phyloP scores from a whole-genome alignment of 2,888 invertebrate species.

The Drosophila picticornis region DNA sequence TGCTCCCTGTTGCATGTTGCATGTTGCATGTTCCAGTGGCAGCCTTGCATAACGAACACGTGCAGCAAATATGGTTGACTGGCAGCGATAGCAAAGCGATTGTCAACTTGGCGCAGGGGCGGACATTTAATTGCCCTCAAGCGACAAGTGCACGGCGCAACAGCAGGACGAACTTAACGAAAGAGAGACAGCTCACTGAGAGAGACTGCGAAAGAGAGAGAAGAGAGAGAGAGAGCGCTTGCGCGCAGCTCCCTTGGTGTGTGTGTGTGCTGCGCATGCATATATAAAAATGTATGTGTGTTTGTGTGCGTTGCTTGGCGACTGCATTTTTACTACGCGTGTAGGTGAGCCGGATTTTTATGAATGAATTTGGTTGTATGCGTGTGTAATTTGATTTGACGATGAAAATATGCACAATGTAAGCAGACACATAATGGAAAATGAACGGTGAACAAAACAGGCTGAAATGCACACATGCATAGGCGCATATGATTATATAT shows the following conservation, averaged over 20 bases:
- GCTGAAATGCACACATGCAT: constrained; percentile 4
- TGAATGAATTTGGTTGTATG: constrained; percentile 73
- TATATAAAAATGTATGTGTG: neutral
- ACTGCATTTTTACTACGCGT: constrained; percentile 79
- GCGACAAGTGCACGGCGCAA: constrained; percentile 63
- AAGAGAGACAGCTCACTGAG: constrained; percentile 24
- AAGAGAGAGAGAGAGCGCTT: constrained; percentile 52
- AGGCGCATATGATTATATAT: neutral
- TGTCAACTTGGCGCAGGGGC: constrained; percentile 58
- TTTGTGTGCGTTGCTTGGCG: constrained; percentile 22
- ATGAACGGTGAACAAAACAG: constrained; percentile 25
- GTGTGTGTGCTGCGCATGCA: constrained; percentile 2
- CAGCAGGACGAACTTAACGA: constrained; percentile 60
- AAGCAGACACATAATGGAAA: constrained; percentile 35
- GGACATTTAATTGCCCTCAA: constrained; percentile 56
- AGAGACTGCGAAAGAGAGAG: constrained; percentile 13
- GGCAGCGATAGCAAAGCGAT: constrained; percentile 53
- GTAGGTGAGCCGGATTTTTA: constrained; percentile 82
- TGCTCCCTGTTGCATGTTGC: constrained; percentile 19
- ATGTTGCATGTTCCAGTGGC: constrained; percentile 46
- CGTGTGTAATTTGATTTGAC: constrained; percentile 53
- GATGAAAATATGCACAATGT: constrained; percentile 39
- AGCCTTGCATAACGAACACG: constrained; percentile 82
- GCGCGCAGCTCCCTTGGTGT: constrained; percentile 51
- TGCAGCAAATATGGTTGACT: constrained; percentile 79